Evolutionary conservation across 2,888 invertebrate species (phyloP), one percentile per base, ranked within the genome.

Genomic region (Troides oblongomaculatus): DNA sequence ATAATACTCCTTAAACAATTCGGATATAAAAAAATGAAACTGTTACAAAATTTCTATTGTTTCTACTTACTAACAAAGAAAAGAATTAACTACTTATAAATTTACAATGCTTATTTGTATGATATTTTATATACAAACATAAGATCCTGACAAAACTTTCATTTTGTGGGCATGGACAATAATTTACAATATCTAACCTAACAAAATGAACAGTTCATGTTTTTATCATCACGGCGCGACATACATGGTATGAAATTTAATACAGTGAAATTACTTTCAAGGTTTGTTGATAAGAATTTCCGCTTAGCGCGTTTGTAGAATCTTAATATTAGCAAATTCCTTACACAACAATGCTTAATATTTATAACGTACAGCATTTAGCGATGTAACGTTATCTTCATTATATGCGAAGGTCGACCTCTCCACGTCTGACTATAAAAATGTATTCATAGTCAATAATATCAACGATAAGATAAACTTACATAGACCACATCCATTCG

Each of bases 341-440:
- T 70, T 62, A 65, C 17, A 64, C 60, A 71, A 58, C 58, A 62
- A 67, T 69, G 67, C 58, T 73, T 72, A 68, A 71, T 73, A 71
- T 72, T 72, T 72, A 70, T 70, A 64, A 66, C 66, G 69, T 66
- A 69, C 50, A 62, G 58, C 65, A 50, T 64, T 65, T 69, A 67
- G 64, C 62, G 66, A 58, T 72, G 72, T 69, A 67, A 62, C 62
- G 66, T 53, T 73, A 73, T 72, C 71, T 71, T 69, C 69, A 72
- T 69, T 68, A 23, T 62, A 67, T 66, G 59, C 43, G 66, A 67
- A 71, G 72, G 71, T 64, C 70, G 69, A 59, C 63, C 53, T 72
- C 66, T 62, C 64, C 68, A 63, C 46, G 63, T 63, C 59, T 62
- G 58, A 53, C 39, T 63, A 62, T 59, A 63, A 69, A 64, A 62